A percentile compares a stretch with the other conserved stretches of the same genome.
These are phyloP conservation scores for Hexactinellida sp. DNA, from an alignment of 37 sponge, comb jelly and placozoan genomes.

Conservation along the genomic window DNA sequence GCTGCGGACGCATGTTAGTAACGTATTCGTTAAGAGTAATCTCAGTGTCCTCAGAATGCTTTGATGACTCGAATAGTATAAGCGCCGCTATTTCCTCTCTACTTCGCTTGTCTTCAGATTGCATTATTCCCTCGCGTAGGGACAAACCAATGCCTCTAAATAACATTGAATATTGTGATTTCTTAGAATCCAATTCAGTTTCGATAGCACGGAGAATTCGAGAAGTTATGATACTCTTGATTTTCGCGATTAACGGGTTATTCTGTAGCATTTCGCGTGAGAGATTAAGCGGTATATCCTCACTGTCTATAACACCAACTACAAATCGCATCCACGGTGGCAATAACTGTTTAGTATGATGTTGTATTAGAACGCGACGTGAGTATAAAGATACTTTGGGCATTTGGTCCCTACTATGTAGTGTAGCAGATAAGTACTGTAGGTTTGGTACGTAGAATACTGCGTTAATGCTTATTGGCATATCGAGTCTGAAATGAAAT, in stretches of 20 bases:
- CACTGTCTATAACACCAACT: conserved; percentile 48
- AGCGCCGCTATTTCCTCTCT: not conserved
- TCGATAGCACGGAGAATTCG: not conserved
- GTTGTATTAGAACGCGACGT: conserved; percentile 34
- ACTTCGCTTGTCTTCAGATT: not conserved
- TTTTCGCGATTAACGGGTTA: conserved; percentile 19
- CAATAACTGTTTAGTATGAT: conserved; percentile 17
- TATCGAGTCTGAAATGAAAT: conserved; percentile 31
- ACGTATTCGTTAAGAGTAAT: not conserved
- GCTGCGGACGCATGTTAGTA: not conserved
- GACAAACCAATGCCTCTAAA: not conserved
- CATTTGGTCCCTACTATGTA: conserved; percentile 7
- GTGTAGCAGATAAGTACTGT: not conserved
- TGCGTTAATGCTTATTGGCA: conserved; percentile 31
- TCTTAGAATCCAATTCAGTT: not conserved
- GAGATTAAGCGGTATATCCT: conserved; percentile 44
- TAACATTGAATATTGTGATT: not conserved
- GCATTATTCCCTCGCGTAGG: not conserved
- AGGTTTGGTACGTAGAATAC: conserved; percentile 34
- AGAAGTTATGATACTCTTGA: not conserved
- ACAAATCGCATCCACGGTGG: conserved; percentile 39
- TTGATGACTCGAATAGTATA: not conserved
- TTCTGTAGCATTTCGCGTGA: conserved; percentile 41
- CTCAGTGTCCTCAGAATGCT: not conserved
- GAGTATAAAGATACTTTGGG: conserved; percentile 31